Evolutionary conservation across 2,113 vertebrate genomes (phyloP).

Genomic region (Uria lomvia): DNA sequence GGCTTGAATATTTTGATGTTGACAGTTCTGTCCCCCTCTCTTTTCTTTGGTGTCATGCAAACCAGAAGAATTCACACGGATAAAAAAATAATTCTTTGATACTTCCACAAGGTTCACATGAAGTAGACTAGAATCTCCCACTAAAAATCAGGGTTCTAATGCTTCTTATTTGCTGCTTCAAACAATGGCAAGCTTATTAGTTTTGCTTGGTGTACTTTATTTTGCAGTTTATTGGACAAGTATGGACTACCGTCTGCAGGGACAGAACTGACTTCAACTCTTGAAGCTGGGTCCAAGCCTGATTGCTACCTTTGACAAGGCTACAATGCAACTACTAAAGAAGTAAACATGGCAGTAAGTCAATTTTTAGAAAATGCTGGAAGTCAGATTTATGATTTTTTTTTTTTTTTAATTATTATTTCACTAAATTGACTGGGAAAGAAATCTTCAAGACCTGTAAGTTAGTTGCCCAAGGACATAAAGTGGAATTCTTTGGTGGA

Average conservation of each 20-base stretch:
- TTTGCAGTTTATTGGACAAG: background rate
- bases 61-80: background rate
- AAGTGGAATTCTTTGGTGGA: background rate
- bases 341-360: background rate
- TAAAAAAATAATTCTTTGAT: background rate
- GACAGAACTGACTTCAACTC: background rate
- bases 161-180: background rate
- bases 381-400: background rate
- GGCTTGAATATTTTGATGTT: background rate
- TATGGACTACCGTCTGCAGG: background rate
- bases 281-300: background rate
- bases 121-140: background rate
- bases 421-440: background rate
- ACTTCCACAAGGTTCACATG: background rate
- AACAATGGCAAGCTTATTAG: background rate
- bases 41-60: background rate
- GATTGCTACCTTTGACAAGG: background rate
- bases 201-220: background rate
- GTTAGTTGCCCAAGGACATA: background rate
- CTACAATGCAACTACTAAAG: background rate
- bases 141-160: background rate
- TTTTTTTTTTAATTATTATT: no score
- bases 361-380: background rate
- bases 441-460: background rate
- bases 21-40: background rate